These are phyloP conservation scores for Hypomecis atomaria DNA, from an alignment of 2,888 invertebrate species.

Conservation along the genomic window DNA sequence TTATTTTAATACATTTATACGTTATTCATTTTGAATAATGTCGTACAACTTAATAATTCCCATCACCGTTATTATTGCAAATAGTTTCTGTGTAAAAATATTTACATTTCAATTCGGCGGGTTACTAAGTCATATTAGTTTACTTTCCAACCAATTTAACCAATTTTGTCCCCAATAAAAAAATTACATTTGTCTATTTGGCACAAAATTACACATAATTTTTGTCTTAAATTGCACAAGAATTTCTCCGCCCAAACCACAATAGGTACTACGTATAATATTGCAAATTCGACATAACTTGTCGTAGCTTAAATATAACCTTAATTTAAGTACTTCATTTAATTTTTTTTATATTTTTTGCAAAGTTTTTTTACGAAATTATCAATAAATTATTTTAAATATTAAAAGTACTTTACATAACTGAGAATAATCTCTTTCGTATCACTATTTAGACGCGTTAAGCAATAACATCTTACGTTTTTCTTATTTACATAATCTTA, in stretches of 20 bases:
- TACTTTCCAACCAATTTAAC: slow-evolving; percentile 52
- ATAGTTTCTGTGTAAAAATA: slow-evolving; percentile 50
- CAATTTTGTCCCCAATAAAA: slow-evolving; percentile 82
- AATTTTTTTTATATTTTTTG: slow-evolving; percentile 30
- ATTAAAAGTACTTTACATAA: slow-evolving; percentile 44
- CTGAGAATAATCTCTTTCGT: slow-evolving; percentile 55
- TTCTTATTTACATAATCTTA: slow-evolving; percentile 72
- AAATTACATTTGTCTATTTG: slow-evolving; percentile 71
- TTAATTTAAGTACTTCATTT: slow-evolving; percentile 40
- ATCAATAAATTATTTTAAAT: slow-evolving; percentile 39
- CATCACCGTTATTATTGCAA: slow-evolving; percentile 67
- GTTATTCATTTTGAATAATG: slow-evolving; percentile 37
- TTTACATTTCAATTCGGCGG: slow-evolving; percentile 65
- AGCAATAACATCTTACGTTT: slow-evolving; percentile 36
- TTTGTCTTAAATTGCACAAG: slow-evolving; percentile 37
- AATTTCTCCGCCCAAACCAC: slow-evolving; percentile 37
- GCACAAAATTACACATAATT: slow-evolving; percentile 72
- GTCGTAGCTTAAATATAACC: slow-evolving; percentile 32
- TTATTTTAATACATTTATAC: slow-evolving; percentile 42
- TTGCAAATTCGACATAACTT: slow-evolving; percentile 43
- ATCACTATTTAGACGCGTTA: slow-evolving; percentile 48
- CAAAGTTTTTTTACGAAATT: slow-evolving; percentile 35
- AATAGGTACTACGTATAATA: slow-evolving; percentile 39
- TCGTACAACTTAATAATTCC: slow-evolving; percentile 47
- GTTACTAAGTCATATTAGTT: slow-evolving; percentile 52